A percentile compares a stretch with the other conserved stretches of the same genome.
Conservation (phyloP, 35 echinoderm and acorn worm genomes). For the Ophiothrix spiculata region DNA sequence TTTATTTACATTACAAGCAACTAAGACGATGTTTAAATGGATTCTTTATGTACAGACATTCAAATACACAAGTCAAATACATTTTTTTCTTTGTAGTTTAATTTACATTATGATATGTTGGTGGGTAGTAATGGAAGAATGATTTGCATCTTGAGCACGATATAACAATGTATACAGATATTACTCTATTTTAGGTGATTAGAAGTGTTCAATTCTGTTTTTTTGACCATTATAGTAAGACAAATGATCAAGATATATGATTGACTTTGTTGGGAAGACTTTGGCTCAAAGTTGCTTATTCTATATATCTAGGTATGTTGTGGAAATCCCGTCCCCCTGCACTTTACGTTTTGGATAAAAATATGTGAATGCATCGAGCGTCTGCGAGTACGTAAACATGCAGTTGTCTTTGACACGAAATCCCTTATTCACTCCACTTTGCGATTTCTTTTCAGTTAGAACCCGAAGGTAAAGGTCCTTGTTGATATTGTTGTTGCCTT, state of each 20-base stretch:
- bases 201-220: neutral
- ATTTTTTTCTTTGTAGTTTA: too few species aligned
- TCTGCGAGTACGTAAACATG: slow-evolving; percentile 34
- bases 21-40: too few species aligned
- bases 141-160: neutral
- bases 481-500: slow-evolving; percentile 5
- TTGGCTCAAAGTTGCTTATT: too few species aligned
- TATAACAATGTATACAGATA: neutral
- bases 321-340: slow-evolving; percentile 23
- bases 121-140: neutral
- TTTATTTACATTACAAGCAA: too few species aligned
- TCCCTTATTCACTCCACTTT: slow-evolving; percentile 25
- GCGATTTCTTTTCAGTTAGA: neutral
- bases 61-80: too few species aligned
- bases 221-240: neutral
- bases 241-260: neutral
- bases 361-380: neutral
- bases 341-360: slow-evolving; percentile 49
- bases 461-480: slow-evolving; percentile 22
- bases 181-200: neutral
- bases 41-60: too few species aligned
- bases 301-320: slow-evolving; percentile 34
- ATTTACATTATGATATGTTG: too few species aligned
- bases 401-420: slow-evolving; percentile 30
- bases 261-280: too few species aligned